Conservation (phyloP, 2,888 invertebrate genomes). For the Cartodere bifasciata region DNA sequence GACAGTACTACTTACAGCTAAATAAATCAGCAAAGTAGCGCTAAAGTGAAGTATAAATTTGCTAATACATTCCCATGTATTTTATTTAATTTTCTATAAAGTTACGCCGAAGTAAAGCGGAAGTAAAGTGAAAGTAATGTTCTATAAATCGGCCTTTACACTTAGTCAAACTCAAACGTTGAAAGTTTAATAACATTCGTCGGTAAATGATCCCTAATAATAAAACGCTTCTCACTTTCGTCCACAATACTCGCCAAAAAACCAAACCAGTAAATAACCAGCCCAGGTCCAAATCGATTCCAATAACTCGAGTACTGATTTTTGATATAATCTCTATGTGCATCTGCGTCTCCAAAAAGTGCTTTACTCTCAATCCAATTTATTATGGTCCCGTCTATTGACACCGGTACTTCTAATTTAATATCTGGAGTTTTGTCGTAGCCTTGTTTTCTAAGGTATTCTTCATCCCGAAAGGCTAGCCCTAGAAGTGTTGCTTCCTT, state of each 20-base stretch:
- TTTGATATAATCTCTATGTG: slow-evolving; percentile 67
- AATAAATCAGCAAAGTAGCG: no score
- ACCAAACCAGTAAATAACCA: slow-evolving; percentile 95
- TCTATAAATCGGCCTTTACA: no score
- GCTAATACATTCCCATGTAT: no score
- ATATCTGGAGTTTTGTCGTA: slow-evolving; percentile 94
- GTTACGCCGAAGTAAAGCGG: no score
- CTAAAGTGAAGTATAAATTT: no score
- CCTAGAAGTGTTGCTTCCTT: slow-evolving; percentile 45
- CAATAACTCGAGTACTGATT: slow-evolving; percentile 82
- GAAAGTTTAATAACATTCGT: slow-evolving; percentile 38
- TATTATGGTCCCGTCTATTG: slow-evolving; percentile 70
- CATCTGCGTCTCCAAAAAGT: slow-evolving; percentile 75
- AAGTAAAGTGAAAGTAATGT: no score
- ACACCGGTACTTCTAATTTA: slow-evolving; percentile 79
- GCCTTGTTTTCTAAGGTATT: slow-evolving; percentile 63
- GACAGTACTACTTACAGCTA: no score
- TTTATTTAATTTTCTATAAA: no score
- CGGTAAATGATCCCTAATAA: slow-evolving; percentile 50
- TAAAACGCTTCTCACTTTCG: slow-evolving; percentile 38
- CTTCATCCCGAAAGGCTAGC: slow-evolving; percentile 61
- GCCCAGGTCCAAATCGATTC: slow-evolving; percentile 86
- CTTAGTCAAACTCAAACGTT: no score
- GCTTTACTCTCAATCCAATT: slow-evolving; percentile 98
- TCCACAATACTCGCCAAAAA: slow-evolving; percentile 49